Base-by-base conservation (phyloP, 2,797 vertebrate genomes). In the Ctenosaura bakeri region DNA sequence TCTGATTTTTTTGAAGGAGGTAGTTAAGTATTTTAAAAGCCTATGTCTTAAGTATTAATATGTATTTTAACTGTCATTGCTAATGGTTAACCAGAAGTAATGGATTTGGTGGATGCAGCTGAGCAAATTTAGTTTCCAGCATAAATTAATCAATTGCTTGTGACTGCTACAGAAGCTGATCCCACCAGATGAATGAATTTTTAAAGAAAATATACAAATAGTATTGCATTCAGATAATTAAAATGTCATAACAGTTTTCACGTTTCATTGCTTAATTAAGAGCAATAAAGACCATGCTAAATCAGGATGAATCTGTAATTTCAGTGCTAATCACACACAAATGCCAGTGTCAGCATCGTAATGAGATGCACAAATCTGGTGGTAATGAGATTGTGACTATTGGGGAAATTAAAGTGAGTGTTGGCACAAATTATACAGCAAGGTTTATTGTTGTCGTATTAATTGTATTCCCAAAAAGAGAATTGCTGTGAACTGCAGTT, bases 211-310 rank as follows among this genome's bases (percentile, higher is more conserved):
- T 95, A 82, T 46, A 94, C 84, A 94, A 93, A 94, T 95, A 81
- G 91, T 83, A 83, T 83, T 95, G 88, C 90, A 91, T 95, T 95
- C 85, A 93, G 90, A 94, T 96, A 96, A 97, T 97, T 96, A 95
- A 96, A 95, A 95, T 94, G 94, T 95, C 0, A 0, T 95, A 96
- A 95, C 92, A 92, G 94, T 96, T 96, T 96, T 94, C 92, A 94
- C 94, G 94, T 96, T 96, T 93, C 87, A 86, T 94, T 95, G 94
- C 90, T 96, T 97, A 97, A 97, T 97, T 97, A 97, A 95, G 96
- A 95, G 94, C 96, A 95, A 95, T 97, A 96, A 97, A 95, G 93
- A 89, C 93, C 90, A 90, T 93, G 93, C 93, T 96, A 96, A 95
- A 96, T 96, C 93, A 93, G 93, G 94, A 94, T 92, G 92, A 95